A percentile compares a stretch with the other conserved stretches of the same genome.
Evolutionary conservation across 1,140 invertebrate species (phyloP).

Genomic region (Harlomillsia oculata): DNA sequence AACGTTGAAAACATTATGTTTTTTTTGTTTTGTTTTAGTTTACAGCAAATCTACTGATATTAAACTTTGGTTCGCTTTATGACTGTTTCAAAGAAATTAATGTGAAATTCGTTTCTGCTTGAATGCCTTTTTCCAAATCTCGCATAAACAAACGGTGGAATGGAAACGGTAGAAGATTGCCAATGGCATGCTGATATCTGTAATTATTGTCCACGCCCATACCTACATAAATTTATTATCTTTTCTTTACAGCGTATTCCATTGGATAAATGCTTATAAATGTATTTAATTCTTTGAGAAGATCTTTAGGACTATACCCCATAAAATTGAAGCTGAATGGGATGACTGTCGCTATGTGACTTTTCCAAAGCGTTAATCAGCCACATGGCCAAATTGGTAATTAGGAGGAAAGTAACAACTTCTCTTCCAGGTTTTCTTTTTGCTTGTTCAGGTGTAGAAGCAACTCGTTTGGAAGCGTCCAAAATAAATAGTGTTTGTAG

Average conservation of each 20-base stretch:
- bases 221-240: too few species aligned
- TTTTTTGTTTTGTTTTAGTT: too few species aligned
- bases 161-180: slow-evolving; percentile 55
- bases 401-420: slow-evolving; percentile 79
- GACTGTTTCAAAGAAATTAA: too few species aligned
- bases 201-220: slow-evolving; percentile 96
- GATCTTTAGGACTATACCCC: too few species aligned
- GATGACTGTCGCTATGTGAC: slow-evolving; percentile 76
- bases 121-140: slow-evolving; percentile 31
- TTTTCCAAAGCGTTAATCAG: slow-evolving; percentile 86
- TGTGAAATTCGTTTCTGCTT: slow-evolving; percentile 16
- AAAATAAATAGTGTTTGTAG: slow-evolving; percentile 90
- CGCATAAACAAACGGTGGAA: slow-evolving; percentile 28
- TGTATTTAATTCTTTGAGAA: too few species aligned
- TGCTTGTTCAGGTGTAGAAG: slow-evolving; percentile 67
- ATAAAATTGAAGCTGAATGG: slow-evolving; percentile 84
- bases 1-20: too few species aligned
- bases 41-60: too few species aligned
- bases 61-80: too few species aligned
- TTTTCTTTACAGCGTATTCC: too few species aligned
- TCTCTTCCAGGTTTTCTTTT: slow-evolving; percentile 74
- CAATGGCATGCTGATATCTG: slow-evolving; percentile 82
- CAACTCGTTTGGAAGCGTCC: slow-evolving; percentile 73
- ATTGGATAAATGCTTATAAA: too few species aligned
- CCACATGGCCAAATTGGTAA: slow-evolving; percentile 90